phyloP scores from a whole-genome alignment of 2,888 invertebrate species.

The Spodoptera littoralis region DNA sequence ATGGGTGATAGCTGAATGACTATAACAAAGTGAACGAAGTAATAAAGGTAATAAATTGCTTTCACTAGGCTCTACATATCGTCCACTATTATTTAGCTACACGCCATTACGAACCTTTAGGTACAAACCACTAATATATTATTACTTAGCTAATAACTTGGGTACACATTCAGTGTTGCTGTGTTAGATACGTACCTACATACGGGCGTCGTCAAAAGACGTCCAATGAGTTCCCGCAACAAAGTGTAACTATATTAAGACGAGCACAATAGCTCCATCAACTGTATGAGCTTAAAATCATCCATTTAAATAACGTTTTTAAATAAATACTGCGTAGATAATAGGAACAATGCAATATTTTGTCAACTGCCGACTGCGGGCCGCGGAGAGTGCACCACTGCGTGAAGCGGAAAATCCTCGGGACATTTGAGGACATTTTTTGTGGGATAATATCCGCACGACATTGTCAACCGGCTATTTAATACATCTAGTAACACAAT shows the following conservation, averaged over 20 bases:
- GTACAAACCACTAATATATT: conserved; percentile 24
- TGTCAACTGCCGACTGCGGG: conserved; percentile 87
- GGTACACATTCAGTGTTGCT: conserved; percentile 18
- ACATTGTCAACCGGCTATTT: conserved; percentile 88
- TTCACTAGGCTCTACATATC: conserved; percentile 70
- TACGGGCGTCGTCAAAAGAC: conserved; percentile 63
- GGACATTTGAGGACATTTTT: conserved; percentile 88
- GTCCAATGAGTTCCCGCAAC: conserved; percentile 59
- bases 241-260: conserved; percentile 80
- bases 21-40: conserved; percentile 84
- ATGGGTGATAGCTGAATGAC: conserved; percentile 84
- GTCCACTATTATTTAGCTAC: conserved; percentile 58
- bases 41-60: conserved; percentile 85
- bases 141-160: conserved; percentile 40
- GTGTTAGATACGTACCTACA: conserved; percentile 23
- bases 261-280: conserved; percentile 82
- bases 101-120: conserved; percentile 45
- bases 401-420: conserved; percentile 89
- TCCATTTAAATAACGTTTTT: conserved; percentile 89
- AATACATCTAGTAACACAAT: conserved; percentile 88
- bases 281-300: conserved; percentile 87
- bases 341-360: conserved; percentile 89
- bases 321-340: conserved; percentile 88
- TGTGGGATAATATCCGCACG: conserved; percentile 88
- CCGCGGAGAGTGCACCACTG: conserved; percentile 85